These are phyloP conservation scores for Heliconius sara DNA, from an alignment of 2,888 invertebrate genomes.

Conservation along the genomic window DNA sequence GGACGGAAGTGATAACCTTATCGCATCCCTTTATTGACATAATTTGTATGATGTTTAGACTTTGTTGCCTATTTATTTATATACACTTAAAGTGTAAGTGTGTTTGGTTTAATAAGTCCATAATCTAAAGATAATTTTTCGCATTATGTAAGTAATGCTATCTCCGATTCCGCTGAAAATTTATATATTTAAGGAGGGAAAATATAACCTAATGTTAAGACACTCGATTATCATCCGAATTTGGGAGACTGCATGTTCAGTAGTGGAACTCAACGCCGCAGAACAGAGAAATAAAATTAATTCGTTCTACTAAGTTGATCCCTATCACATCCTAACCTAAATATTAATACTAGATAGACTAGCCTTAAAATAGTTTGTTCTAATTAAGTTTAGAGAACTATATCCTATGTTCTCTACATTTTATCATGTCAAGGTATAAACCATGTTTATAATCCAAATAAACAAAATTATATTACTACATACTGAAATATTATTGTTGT, in stretches of 20 bases:
- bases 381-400: too few relatives aligned
- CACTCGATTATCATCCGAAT: not conserved
- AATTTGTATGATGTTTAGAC: slow-evolving; percentile 28
- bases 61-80: slow-evolving; percentile 9
- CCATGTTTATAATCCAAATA: too few relatives aligned
- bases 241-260: not conserved
- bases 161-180: too few relatives aligned
- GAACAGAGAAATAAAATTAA: too few relatives aligned
- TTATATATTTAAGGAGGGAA: too few relatives aligned
- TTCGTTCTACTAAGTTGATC: too few relatives aligned
- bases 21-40: slow-evolving; percentile 42
- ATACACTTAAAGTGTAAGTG: slow-evolving; percentile 2
- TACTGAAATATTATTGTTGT: slow-evolving; percentile 1
- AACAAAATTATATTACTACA: not conserved
- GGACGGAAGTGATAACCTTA: slow-evolving; percentile 40
- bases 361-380: too few relatives aligned
- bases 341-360: too few relatives aligned
- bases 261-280: not conserved
- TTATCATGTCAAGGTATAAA: too few relatives aligned
- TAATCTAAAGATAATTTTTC: not conserved
- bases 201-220: not conserved
- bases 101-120: not conserved
- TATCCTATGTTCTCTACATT: too few relatives aligned
- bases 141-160: not conserved
- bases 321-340: too few relatives aligned